Base-by-base conservation (phyloP, 1,140 invertebrate genomes). In the Batillaria attramentaria region DNA sequence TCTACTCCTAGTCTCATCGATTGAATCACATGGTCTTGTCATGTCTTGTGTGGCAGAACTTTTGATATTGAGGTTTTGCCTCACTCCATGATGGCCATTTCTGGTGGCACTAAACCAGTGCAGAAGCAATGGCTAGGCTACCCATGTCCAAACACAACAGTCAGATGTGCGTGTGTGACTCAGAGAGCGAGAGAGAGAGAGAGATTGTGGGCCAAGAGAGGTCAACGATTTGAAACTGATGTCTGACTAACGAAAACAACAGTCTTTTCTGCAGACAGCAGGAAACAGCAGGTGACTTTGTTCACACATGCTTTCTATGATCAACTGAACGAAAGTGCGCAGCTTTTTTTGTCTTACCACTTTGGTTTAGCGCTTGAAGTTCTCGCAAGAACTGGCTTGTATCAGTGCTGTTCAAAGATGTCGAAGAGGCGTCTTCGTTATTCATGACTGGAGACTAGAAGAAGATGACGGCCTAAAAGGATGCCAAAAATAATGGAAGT, bases 391-490 rank as follows among this genome's bases (percentile, higher is more conserved):
- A 43, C 68, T 62, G 81, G 57, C 78, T 82, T 76, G 81, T 78
- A 74, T 82, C 81, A 41, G 81, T 72, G n/a, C 66, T 82, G 65
- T 82, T 82, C 31, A 82, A 35, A 31, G 81, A 79, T 31, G 81
- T 72, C 41, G 35, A 31, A 66, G 13, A 20, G n/a, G 72, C 79
- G 39, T 79, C 35, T 28, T 72, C 41, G 72, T 70, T 54, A 60
- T 69, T 75, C 78, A 82, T 79, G 35, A 28, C 65, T 62, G 31
- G 20, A 39, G 28, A n/a, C 31, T 46, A 18, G 8, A 54, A 35
- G 37, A 1, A 65, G 6, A 28, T 60, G 31, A 69, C n/a, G 41
- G 33, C 16, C 43, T 5, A 78, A 69, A 37, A 6, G 39, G 18
- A 39, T 42, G 33, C 24, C 20, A 37, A 57, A 35, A 5, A 70